Evolutionary conservation across 2,797 vertebrate genomes (phyloP), one percentile per base, ranked within the genome.

Genomic region (Miichthys miiuy): DNA sequence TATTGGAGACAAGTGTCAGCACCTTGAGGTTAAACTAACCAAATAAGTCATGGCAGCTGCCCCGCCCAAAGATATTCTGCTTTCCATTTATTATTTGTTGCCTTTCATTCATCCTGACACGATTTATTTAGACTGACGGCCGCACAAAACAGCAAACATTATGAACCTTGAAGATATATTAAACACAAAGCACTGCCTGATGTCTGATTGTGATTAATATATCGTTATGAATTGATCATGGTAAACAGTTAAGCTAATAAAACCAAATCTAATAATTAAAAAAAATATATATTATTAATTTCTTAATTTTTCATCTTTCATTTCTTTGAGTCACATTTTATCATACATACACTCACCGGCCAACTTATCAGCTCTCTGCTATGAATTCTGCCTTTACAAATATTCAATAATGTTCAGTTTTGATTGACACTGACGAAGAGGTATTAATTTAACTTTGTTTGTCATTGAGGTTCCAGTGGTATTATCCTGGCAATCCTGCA

Each of bases 11-110:
- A 30, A 66, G 74, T 71, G 85, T 82, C 80, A 73, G 78, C 56
- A 69, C 44, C 69, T 62, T 21, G 6, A 66, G 76, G 52, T 73
- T 27, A 7, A 69, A 77, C 17, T n/a, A 38, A 55, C 23, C 23
- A 69, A 82, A 86, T 30, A 47, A 13, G 52, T 60, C 47, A 62
- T 27, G 56, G 44, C 85, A 84, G 80, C 51, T 71, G 27, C 69
- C 79, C 21, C 51, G 21, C 34, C 64, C 64, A 63, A 65, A 75
- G 18, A 61, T 23, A 66, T 42, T 63, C 48, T 56, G 14, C 58
- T 65, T 44, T 69, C 25, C 60, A 23, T 86, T 75, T 80, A 57
- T 52, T 67, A 27, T 48, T 21, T 61, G 13, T 78, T 46, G 55
- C 41, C n/a, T 72, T 48, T 55, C 20, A 55, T 66, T 74, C 14